A percentile compares a stretch with the other conserved stretches of the same genome.
These are phyloP conservation scores for Salticus scenicus DNA, from an alignment of 2,888 invertebrate genomes.

Conservation along the genomic window DNA sequence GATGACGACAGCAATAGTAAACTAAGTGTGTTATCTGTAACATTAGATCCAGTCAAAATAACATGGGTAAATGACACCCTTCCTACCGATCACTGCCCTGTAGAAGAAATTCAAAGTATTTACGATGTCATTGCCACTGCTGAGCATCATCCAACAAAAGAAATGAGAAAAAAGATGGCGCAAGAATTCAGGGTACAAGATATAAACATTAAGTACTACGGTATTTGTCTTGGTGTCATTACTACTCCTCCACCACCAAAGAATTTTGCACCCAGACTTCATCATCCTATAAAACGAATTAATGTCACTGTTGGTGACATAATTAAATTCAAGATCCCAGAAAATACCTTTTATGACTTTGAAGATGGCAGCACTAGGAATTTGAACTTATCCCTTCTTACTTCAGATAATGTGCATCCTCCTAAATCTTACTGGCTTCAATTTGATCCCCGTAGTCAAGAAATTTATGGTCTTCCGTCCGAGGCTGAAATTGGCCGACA, in stretches of 20 bases:
- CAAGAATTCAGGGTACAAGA: slow-evolving; percentile 82
- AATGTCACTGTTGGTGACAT: slow-evolving; percentile 88
- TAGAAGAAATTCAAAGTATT: slow-evolving; percentile 78
- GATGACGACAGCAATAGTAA: slow-evolving; percentile 80
- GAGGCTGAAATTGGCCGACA: slow-evolving; percentile 79
- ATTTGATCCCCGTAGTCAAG: slow-evolving; percentile 85
- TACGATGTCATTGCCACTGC: slow-evolving; percentile 76
- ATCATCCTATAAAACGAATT: slow-evolving; percentile 89
- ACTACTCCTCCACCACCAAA: slow-evolving; percentile 56
- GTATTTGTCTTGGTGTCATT: slow-evolving; percentile 57
- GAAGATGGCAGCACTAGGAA: slow-evolving; percentile 87
- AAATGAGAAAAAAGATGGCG: slow-evolving; percentile 80
- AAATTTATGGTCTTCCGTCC: slow-evolving; percentile 89
- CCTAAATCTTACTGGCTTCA: slow-evolving; percentile 87
- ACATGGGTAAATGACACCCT: slow-evolving; percentile 76
- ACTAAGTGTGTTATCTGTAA: slow-evolving; percentile 70
- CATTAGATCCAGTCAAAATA: slow-evolving; percentile 78
- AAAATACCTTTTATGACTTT: slow-evolving; percentile 85
- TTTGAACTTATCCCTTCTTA: slow-evolving; percentile 82
- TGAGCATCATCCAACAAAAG: slow-evolving; percentile 80
- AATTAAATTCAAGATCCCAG: slow-evolving; percentile 86
- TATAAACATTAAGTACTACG: slow-evolving; percentile 81
- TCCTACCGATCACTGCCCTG: slow-evolving; percentile 76
- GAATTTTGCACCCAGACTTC: slow-evolving; percentile 80
- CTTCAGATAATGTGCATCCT: slow-evolving; percentile 81